Percentiles rank a stretch among this genome's conserved stretches.
phyloP scores from a whole-genome alignment of 2,888 invertebrate species.

The Drosophila fulvimacula region DNA sequence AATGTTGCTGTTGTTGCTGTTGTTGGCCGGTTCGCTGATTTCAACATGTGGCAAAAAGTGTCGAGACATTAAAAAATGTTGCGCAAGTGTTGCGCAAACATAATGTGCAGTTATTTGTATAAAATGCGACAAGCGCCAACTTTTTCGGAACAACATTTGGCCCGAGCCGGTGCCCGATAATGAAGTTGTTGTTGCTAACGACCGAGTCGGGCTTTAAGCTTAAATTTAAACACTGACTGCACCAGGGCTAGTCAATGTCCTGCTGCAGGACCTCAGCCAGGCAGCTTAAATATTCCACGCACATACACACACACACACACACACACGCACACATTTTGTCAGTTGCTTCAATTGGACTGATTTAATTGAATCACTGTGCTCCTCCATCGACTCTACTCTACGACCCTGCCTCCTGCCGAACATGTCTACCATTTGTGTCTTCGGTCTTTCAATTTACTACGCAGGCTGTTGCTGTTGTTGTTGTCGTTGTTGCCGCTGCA shows the following conservation, averaged over 20 bases:
- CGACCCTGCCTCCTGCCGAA: constrained; percentile 4
- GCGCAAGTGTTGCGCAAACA: constrained; percentile 77
- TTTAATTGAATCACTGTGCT: constrained; percentile 84
- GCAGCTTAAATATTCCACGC: constrained; percentile 77
- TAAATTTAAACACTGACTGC: constrained; percentile 59
- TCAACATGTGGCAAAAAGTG: constrained; percentile 76
- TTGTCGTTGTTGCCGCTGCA: constrained; percentile 31
- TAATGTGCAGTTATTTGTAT: constrained; percentile 78
- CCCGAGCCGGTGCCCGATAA: constrained; percentile 52
- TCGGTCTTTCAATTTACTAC: constrained; percentile 75
- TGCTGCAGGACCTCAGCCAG: constrained; percentile 12
- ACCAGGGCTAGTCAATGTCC: constrained; percentile 39
- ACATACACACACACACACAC: constrained; percentile 62
- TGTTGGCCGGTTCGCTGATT: constrained; percentile 73
- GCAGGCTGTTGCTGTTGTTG: constrained; percentile 25
- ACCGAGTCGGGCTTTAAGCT: constrained; percentile 59
- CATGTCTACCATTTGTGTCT: constrained; percentile 57
- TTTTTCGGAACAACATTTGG: constrained; percentile 72
- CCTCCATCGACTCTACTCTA: constrained; percentile 42
- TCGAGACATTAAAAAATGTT: constrained; percentile 75
- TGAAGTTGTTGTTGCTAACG: constrained; percentile 55
- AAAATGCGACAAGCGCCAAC: constrained; percentile 70
- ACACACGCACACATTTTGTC: constrained; percentile 64
- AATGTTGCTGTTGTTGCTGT: constrained; percentile 41
- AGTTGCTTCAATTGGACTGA: constrained; percentile 83